A percentile compares a stretch with the other conserved stretches of the same genome.
Conservation (phyloP, 2,888 invertebrate species). For the Luffia ferchaultella region DNA sequence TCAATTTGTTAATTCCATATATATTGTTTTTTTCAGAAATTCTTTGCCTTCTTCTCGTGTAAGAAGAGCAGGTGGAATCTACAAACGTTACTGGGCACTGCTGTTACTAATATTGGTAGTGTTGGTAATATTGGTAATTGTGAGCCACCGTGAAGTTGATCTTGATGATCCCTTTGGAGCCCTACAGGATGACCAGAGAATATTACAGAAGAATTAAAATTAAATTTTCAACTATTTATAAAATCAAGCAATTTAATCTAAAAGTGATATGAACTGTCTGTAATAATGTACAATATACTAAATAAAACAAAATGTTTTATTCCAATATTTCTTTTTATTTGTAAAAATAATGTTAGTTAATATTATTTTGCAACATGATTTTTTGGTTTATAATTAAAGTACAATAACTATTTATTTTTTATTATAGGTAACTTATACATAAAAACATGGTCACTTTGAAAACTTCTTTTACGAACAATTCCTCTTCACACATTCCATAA, state of each 20-base stretch:
- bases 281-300: not conserved
- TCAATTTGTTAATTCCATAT: no score
- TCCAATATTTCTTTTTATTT: no score
- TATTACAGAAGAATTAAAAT: slow-evolving; percentile 56
- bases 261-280: not conserved
- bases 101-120: slow-evolving; percentile 70
- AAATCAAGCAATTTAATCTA: slow-evolving; percentile 36
- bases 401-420: no score
- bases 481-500: no score
- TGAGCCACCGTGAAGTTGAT: slow-evolving; percentile 53
- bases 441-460: no score
- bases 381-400: no score
- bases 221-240: slow-evolving; percentile 32
- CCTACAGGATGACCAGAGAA: slow-evolving; percentile 44
- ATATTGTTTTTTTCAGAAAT: slow-evolving; percentile 46
- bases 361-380: no score
- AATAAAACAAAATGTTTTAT: slow-evolving; percentile 2
- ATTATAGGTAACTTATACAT: no score
- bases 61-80: slow-evolving; percentile 67
- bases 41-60: slow-evolving; percentile 61
- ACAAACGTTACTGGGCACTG: slow-evolving; percentile 73
- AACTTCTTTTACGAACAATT: no score
- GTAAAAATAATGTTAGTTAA: no score
- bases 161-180: slow-evolving; percentile 48
- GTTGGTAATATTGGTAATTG: slow-evolving; percentile 72